Base-by-base conservation (phyloP, 23 tunicate genomes). In the Corella eumyota region DNA sequence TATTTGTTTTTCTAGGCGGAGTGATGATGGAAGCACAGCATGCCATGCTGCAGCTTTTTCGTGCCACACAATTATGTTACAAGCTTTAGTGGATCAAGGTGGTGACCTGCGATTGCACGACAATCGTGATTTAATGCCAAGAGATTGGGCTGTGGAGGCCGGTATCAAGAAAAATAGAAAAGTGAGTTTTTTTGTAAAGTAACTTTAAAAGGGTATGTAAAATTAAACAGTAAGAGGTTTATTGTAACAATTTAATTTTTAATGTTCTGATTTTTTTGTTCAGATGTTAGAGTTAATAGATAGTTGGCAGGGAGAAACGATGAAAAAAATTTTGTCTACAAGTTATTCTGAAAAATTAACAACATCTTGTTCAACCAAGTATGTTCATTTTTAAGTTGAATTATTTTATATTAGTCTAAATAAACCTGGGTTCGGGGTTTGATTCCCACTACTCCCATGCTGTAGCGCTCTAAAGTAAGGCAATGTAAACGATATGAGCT, bases 11-110 rank as follows among this genome's bases (percentile, higher is more conserved):
- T 30, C 7, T 35, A 75, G 73, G 26, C 76, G 96, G 51, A 61
- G 81, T 55, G 75, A 78, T 61, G 96, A 88, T 67, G 96, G 96
- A 20, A 88, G 96, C 52, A 88, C 96, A 37, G 77, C 96, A 9
- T 68, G 69, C 30, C 96, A 88, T 67, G 96, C 96, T n/a, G 96
- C 96, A 17, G 88, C 96, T 23, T 73, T 80, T 48, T 66, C 81
- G 1, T 72, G 96, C 67, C 20, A 30, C 4, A 26, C 73, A 22
- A 23, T 34, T 17, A 23, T 78, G 26, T 56, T 88, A 32, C 52
- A 61, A 57, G 61, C n/a, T 7, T 17, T 79, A 23, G 74, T 78
- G 30, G 67, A 78, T 9, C 61, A 65, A 67, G 96, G 96, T 5
- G 96, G 96, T 15, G 96, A 88, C 55, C 34, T 88, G 27, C 65